phyloP scores from a whole-genome alignment of 2,888 invertebrate species.

The Caenorhabditis parvicauda region DNA sequence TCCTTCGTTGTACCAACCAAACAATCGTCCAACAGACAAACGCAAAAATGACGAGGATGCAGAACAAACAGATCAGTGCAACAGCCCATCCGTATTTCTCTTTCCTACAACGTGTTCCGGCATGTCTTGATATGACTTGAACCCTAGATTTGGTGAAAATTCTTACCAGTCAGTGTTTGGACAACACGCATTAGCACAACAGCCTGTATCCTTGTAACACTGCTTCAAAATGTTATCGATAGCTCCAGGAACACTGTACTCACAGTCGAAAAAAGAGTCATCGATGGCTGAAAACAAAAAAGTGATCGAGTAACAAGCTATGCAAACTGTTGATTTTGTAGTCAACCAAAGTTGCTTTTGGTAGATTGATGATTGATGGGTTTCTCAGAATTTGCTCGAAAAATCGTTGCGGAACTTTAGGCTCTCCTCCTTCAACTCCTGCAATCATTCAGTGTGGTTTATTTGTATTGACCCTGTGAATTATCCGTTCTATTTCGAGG shows the following conservation, averaged over 20 bases:
- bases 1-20: constrained; percentile 42
- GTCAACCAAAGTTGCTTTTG: not conserved
- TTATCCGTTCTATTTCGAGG: not conserved
- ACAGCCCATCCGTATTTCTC: constrained; percentile 48
- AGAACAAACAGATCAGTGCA: constrained; percentile 44
- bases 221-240: constrained; percentile 34
- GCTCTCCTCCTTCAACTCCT: not conserved
- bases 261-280: constrained; percentile 43
- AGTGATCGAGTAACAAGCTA: too few relatives aligned
- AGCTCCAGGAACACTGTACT: constrained; percentile 33
- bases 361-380: not conserved
- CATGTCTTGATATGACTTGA: not conserved
- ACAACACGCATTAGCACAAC: constrained; percentile 44
- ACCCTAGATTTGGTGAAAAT: not conserved
- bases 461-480: not conserved
- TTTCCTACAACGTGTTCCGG: constrained; percentile 29
- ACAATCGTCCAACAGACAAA: constrained; percentile 37
- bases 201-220: constrained; percentile 49
- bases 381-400: not conserved
- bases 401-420: not conserved
- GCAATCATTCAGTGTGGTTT: not conserved
- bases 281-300: constrained; percentile 32
- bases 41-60: constrained; percentile 39
- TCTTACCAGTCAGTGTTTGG: constrained; percentile 37
- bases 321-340: not conserved